Percentiles rank a stretch among this genome's conserved stretches.
Conservation (phyloP, 2,113 vertebrate genomes). For the Megaceryle maxima region DNA sequence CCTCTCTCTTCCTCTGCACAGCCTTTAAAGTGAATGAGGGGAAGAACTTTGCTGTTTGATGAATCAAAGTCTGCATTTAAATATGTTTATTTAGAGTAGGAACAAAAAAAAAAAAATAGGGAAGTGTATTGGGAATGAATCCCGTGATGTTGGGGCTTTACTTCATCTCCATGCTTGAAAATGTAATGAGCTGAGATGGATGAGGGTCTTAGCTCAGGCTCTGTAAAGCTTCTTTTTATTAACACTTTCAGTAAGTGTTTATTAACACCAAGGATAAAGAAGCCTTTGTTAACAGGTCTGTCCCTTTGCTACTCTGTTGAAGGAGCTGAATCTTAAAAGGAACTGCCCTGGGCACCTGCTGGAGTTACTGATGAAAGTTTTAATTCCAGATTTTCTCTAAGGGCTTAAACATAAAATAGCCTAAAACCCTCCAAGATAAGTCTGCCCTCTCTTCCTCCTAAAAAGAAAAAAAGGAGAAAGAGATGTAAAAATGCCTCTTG, state of each 20-base stretch:
- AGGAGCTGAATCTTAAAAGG: slow-evolving; percentile 30
- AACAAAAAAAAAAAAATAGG: background rate
- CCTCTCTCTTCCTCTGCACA: background rate
- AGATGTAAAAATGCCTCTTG: background rate
- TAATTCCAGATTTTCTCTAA: slow-evolving; percentile 17
- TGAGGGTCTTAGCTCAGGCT: background rate
- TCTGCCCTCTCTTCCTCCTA: background rate
- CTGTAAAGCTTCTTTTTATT: slow-evolving; percentile 31
- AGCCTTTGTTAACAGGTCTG: background rate
- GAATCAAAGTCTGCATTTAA: background rate
- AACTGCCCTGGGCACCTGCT: slow-evolving; percentile 42
- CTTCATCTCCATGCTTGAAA: background rate
- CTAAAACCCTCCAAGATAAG: background rate
- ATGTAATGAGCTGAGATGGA: background rate
- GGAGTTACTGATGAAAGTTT: slow-evolving; percentile 28
- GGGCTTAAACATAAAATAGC: background rate
- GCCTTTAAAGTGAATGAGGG: background rate
- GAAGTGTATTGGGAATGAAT: background rate
- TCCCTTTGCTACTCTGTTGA: background rate
- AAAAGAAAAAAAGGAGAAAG: background rate
- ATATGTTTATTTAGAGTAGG: background rate
- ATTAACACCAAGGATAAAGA: background rate
- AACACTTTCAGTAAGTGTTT: slow-evolving; percentile 39
- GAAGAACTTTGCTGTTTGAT: background rate
- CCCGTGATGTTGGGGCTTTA: background rate